Evolutionary conservation across 2,888 invertebrate genomes (phyloP), one percentile per base, ranked within the genome.

Genomic region (Stegophylla sp.): DNA sequence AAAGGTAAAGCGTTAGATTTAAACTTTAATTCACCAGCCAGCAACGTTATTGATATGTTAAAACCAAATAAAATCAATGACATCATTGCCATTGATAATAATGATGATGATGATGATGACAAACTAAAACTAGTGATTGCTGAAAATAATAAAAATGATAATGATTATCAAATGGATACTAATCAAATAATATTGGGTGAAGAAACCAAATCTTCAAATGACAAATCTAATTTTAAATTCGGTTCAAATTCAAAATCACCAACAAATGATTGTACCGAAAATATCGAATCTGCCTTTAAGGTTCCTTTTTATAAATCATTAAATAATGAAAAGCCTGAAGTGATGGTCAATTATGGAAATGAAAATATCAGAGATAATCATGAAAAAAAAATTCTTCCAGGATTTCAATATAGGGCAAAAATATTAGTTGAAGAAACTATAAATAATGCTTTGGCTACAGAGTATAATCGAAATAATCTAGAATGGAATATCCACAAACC

Each of bases 81-180:
- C 12, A 71, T 63, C 59, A 41, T 59, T 48, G 74, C 61, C n/a
- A n/a, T n/a, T n/a, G n/a, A n/a, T n/a, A n/a, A n/a, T 26, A 75
- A 83, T 20, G 82, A 83, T 48, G 86, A 85, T 9, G 87, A 87
- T 3, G 63, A 89, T 87, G 74, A 84, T 83, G 84, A 85, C 82
- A 82, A 86, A 83, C 28, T 75, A 48, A 83, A 83, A 63, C 48
- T 83, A 82, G 74, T 83, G 20, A 76, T 81, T 64, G 82, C 85
- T 88, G 84, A 85, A 71, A 79, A 83, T 88, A 89, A 89, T 59
- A 88, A 89, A 74, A 89, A 88, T 82, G 88, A 88, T 56, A 93
- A 2, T 45, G 72, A 79, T 34, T 64, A 15, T 72, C 69, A 79
- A 34, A 28, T n/a, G 9, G 45, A 76, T 17, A 13, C 26, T 34